Percentiles rank a stretch among this genome's conserved stretches.
Evolutionary conservation across 2,888 invertebrate genomes (phyloP).

Genomic region (Cotesia congregata): DNA sequence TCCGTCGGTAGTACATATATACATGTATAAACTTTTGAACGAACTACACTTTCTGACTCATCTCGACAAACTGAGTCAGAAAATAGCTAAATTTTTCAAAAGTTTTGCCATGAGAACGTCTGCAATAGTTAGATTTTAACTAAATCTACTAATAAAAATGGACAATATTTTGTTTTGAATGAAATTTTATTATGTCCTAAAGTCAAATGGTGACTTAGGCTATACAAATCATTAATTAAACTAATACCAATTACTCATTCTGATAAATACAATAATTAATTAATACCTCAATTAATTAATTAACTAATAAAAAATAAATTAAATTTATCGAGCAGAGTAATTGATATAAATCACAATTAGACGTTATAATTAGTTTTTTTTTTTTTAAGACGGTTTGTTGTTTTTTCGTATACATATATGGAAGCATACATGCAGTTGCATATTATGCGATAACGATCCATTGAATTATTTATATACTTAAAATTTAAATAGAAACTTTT

Average conservation of each 20-base stretch:
- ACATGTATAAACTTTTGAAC: no score
- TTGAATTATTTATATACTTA: not conserved
- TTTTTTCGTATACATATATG: conserved; percentile 41
- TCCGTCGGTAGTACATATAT: no score
- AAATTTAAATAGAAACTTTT: not conserved
- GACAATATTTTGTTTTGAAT: conserved; percentile 54
- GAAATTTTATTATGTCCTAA: conserved; percentile 65
- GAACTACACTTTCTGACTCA: no score
- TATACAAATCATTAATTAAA: conserved; percentile 56
- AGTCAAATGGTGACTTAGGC: conserved; percentile 64
- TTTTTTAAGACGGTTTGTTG: conserved; percentile 25
- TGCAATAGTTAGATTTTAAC: no score
- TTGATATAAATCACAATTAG: conserved; percentile 19
- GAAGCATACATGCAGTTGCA: conserved; percentile 43
- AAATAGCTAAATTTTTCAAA: no score
- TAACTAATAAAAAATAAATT: not conserved
- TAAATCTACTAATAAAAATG: not conserved
- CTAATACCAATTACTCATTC: not conserved
- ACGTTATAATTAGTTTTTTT: conserved; percentile 21
- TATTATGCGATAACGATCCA: conserved; percentile 36
- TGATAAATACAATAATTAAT: not conserved
- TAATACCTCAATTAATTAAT: not conserved
- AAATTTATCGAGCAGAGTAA: not conserved
- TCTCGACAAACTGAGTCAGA: no score
- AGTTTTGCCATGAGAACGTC: no score